Base-by-base conservation (phyloP, 2,113 vertebrate species). In the Sebastes schlegelii region DNA sequence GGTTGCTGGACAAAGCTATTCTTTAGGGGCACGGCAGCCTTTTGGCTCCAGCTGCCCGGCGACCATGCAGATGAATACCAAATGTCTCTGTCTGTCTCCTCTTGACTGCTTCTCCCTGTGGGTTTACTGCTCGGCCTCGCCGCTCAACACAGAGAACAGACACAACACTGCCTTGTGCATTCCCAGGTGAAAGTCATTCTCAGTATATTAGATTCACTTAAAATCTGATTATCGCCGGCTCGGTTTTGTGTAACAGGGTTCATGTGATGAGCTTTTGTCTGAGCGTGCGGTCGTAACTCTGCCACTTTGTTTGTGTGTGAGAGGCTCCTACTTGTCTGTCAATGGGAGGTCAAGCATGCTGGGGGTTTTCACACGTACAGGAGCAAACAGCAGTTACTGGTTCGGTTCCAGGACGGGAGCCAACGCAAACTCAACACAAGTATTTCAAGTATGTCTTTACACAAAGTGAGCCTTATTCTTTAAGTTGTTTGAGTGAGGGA, bases 1-100 rank as follows among this genome's bases (percentile, higher is more conserved):
- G 52, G 21, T 83, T 52, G 13, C 68, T 58, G 55, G 69, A 89
- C 88, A 83, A 80, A 87, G 83, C 71, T 74, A 46, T 80, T 87
- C 62, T 60, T 82, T 71, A 79, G 67, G 72, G 79, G 67, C 82
- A 63, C n/a, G 82, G 76, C 90, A 77, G 84, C 89, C 66, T 89
- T 92, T 91, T 85, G 90, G 88, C 85, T 86, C 63, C 78, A 73
- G 87, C 91, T 91, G 76, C 87, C 79, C 71, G 65, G 88, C 67
- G 58, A 89, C 88, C 64, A 16, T 74, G 71, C 85, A 73, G 68
- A 81, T 52, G 66, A 82, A 87, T 21, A 83, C 80, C 87, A 88
- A 90, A 91, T 88, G 90, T 84, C 70, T 82, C 81, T 21, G 74
- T 74, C 79, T 40, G 69, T 73, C 73, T 72, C 40, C 17, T 60